phyloP scores from a whole-genome alignment of 2,113 vertebrate species.

The Sylvilagus bachmani region DNA sequence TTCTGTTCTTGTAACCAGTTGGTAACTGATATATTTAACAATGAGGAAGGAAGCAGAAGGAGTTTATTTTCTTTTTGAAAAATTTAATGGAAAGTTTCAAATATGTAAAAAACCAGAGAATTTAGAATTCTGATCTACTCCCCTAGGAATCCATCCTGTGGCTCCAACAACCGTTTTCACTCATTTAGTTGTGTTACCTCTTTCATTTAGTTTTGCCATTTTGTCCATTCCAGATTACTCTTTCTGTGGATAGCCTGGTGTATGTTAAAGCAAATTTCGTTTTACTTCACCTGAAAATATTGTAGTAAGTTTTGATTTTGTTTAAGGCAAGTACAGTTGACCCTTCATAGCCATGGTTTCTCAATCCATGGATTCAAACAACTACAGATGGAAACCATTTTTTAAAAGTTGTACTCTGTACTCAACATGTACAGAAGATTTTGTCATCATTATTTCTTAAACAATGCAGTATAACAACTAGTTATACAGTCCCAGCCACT shows the following conservation, averaged over 20 bases:
- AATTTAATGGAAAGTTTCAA: slow-evolving; percentile 10
- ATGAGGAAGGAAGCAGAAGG: not conserved
- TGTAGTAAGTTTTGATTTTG: not conserved
- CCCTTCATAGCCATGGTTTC: no score
- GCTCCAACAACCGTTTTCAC: not conserved
- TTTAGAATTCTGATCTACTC: not conserved
- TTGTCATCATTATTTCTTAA: not conserved
- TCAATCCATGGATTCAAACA: not conserved
- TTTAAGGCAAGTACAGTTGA: not conserved
- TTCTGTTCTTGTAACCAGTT: not conserved
- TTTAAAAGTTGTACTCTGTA: not conserved
- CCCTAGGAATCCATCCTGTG: fast-evolving
- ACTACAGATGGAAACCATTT: not conserved
- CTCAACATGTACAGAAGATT: not conserved
- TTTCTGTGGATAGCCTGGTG: not conserved
- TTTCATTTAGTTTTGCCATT: not conserved
- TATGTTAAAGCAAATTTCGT: not conserved
- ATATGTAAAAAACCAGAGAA: not conserved
- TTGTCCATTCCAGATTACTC: not conserved
- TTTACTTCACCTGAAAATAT: not conserved
- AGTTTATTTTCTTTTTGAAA: not conserved
- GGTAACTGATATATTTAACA: not conserved
- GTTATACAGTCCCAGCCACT: not conserved
- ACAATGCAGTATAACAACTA: not conserved
- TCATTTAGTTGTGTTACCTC: not conserved